Conservation (phyloP, 2,797 vertebrate species). For the Momotus momota region DNA sequence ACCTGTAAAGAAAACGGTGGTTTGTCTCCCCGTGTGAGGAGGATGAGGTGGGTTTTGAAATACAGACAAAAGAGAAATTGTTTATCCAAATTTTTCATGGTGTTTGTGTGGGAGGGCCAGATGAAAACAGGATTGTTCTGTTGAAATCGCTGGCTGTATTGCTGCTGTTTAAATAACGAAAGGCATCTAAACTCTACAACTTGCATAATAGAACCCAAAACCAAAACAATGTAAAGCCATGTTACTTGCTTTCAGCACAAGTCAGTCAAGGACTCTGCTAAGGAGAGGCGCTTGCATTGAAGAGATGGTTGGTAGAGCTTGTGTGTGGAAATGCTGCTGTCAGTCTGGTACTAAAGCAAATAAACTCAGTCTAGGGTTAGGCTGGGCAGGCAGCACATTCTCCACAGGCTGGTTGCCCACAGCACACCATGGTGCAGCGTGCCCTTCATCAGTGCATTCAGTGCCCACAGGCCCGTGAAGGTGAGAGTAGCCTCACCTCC, state of each 20-base stretch:
- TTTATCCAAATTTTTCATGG: neutral
- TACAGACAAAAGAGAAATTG: slow-evolving; percentile 40
- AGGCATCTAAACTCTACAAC: neutral
- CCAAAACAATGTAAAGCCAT: neutral
- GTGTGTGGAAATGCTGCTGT: neutral
- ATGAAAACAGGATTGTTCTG: slow-evolving; percentile 23
- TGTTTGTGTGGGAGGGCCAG: slow-evolving; percentile 6
- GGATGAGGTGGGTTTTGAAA: neutral
- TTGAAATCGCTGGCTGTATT: neutral
- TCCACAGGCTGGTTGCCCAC: too few species aligned
- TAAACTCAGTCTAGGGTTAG: neutral
- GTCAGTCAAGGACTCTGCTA: neutral
- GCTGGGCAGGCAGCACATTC: too few species aligned
- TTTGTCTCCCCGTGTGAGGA: neutral
- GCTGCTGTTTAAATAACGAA: neutral
- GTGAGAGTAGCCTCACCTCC: neutral
- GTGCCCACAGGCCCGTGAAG: neutral
- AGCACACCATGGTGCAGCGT: fast-evolving
- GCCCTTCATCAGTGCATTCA: fast-evolving
- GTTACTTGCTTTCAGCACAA: neutral
- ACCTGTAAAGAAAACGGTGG: neutral
- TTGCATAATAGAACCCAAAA: neutral
- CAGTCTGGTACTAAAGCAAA: neutral
- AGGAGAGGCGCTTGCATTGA: neutral
- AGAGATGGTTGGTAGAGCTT: fast-evolving